Conservation (phyloP, 2,797 vertebrate species). For the Trichosurus vulpecula region DNA sequence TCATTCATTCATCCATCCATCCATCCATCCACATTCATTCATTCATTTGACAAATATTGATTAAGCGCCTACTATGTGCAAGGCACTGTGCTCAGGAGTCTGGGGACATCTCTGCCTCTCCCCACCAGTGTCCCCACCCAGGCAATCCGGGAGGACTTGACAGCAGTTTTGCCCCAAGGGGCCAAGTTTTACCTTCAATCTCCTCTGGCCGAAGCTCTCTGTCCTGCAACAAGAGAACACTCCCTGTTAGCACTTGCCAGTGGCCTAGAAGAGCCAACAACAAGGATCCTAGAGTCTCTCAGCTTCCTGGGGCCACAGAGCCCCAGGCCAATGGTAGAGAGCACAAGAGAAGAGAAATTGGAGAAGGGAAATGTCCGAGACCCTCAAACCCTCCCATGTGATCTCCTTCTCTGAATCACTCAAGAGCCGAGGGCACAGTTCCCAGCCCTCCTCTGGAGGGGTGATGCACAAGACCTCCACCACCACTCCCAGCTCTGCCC, state of each 20-base stretch:
- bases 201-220: slow-evolving; percentile 96
- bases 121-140: slow-evolving; percentile 22
- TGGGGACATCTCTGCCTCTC: not conserved
- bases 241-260: slow-evolving; percentile 45
- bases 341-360: not conserved
- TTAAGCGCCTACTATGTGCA: not conserved
- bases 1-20: not conserved
- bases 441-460: not conserved
- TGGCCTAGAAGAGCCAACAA: not conserved
- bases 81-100: not conserved
- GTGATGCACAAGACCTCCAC: not conserved
- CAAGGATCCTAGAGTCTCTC: not conserved
- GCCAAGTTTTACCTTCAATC: slow-evolving; percentile 92
- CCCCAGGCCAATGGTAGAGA: not conserved
- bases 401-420: not conserved
- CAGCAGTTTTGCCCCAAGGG: not conserved
- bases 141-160: not conserved
- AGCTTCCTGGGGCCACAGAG: not conserved
- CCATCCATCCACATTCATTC: not conserved
- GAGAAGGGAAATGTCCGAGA: not conserved
- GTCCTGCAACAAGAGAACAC: slow-evolving; percentile 88
- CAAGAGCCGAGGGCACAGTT: not conserved
- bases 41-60: not conserved
- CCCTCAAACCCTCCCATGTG: not conserved
- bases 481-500: not conserved